Evolutionary conservation across 2,888 invertebrate species (phyloP), one percentile per base, ranked within the genome.

Genomic region (Xestia rhomboidea): DNA sequence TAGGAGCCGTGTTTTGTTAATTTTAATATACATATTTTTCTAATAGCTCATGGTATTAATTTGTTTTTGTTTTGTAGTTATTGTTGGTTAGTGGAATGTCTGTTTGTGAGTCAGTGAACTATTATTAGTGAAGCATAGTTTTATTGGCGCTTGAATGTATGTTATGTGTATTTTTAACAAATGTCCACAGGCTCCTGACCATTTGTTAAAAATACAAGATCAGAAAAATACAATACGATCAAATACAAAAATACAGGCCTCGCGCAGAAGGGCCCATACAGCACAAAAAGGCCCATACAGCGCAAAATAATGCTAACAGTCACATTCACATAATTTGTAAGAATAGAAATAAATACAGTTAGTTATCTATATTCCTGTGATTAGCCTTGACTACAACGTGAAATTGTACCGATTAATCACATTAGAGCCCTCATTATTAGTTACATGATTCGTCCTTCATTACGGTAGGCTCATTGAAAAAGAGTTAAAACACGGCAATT

Each of bases 401-500:
- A 44, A 67, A 81, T 70, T 49, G 62, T 68, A 51, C 66, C 69
- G 54, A 76, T 70, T 79, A 68, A 38, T 38, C 24, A 70, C 73
- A 77, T 76, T 73, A 70, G 51, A 73, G 30, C 46, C 24, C 51
- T 21, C 67, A 74, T 70, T 46, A 72, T 63, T 51, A 68, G 38
- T 38, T 68, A 86, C 51, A 68, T 67, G 57, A 67, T 18, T 54
- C 60, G 76, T 70, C 76, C 76, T 76, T 75, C 63, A 71, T 54
- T 57, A 51, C 68, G 73, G 67, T 49, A 38, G 68, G 38, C 69
- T 62, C 69, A 68, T 85, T 77, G 68, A 77, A 83, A 86, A 76
- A 76, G 11, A 72, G 76, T 64, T 79, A 68, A 75, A 79, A 72
- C 68, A 68, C 67, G 41, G 8, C 83, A 79, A 87, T 89, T 83